Conservation (phyloP, 2,888 invertebrate species). For the Chymomyza procnemis region DNA sequence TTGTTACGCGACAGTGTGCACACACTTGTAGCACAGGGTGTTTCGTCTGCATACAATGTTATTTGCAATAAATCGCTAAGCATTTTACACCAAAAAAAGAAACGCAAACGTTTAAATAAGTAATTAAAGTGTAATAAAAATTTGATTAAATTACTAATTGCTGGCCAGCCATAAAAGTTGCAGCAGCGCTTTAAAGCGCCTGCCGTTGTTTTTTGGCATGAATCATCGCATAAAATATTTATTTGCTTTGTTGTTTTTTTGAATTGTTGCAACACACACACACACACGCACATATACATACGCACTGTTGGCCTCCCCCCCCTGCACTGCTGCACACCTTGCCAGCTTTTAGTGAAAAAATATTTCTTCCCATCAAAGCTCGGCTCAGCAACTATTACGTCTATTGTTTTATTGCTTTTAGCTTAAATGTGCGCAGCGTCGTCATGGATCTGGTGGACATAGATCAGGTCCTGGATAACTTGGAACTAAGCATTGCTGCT, state of each 20-base stretch:
- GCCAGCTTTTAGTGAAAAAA: neutral
- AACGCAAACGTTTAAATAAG: neutral
- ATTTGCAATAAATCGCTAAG: neutral
- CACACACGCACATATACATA: neutral
- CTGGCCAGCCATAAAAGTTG: neutral
- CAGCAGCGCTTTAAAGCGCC: neutral
- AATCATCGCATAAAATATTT: conserved; percentile 31
- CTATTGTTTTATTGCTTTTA: conserved; percentile 21
- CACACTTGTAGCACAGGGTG: neutral
- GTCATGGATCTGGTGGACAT: conserved; percentile 83
- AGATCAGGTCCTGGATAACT: conserved; percentile 90
- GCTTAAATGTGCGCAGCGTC: conserved; percentile 44
- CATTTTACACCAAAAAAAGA: neutral
- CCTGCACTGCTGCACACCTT: neutral
- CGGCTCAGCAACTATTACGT: conserved; percentile 39
- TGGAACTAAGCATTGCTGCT: conserved; percentile 85
- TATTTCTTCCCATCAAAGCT: conserved; percentile 6
- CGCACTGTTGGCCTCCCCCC: neutral
- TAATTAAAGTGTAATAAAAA: neutral
- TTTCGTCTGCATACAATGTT: neutral
- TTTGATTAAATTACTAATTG: neutral
- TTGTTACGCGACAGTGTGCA: neutral
- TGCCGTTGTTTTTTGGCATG: conserved; percentile 3
- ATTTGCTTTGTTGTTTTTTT: conserved; percentile 17
- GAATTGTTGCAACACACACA: conserved; percentile 16